Evolutionary conservation across 2,888 invertebrate genomes (phyloP).

Genomic region (Anaspis maculata): DNA sequence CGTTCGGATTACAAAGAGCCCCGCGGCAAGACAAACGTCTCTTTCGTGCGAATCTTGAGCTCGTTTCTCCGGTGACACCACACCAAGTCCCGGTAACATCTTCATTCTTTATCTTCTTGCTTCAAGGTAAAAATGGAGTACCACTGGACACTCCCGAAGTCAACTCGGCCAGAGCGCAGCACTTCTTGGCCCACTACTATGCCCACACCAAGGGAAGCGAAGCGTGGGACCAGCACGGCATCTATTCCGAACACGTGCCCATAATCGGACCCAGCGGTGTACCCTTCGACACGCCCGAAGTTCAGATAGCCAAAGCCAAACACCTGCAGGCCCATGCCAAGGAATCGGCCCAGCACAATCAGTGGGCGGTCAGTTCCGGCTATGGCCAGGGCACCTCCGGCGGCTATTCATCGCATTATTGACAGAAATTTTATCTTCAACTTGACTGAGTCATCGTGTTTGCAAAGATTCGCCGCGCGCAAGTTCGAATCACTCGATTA

Average conservation of each 20-base stretch:
- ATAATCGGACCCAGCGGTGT: constrained; percentile 46
- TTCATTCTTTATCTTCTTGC: too few relatives aligned
- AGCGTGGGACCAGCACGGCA: constrained; percentile 2
- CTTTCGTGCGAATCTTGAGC: too few relatives aligned
- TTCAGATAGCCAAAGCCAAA: constrained; percentile 26
- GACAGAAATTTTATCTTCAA: too few relatives aligned
- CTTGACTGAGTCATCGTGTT: too few relatives aligned
- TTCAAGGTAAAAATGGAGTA: constrained; percentile 15
- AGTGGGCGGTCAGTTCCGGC: constrained; percentile 5
- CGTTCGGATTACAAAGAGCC: too few relatives aligned
- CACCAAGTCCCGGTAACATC: too few relatives aligned
- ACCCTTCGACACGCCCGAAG: constrained; percentile 44
- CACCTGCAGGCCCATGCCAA: constrained; percentile 35
- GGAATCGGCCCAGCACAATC: constrained; percentile 20
- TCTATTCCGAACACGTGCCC: constrained; percentile 19
- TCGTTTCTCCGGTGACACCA: too few relatives aligned
- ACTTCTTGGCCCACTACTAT: constrained; percentile 11
- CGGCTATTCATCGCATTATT: too few relatives aligned
- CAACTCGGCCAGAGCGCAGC: constrained; percentile 12
- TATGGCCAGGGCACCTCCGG: too few relatives aligned
- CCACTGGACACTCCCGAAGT: constrained; percentile 17
- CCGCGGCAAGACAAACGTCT: too few relatives aligned
- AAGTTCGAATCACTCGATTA: too few relatives aligned
- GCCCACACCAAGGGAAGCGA: constrained; percentile 7
- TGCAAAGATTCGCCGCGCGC: too few relatives aligned